Base-by-base conservation (phyloP, 2,113 vertebrate species). In the Halcyon senegalensis region DNA sequence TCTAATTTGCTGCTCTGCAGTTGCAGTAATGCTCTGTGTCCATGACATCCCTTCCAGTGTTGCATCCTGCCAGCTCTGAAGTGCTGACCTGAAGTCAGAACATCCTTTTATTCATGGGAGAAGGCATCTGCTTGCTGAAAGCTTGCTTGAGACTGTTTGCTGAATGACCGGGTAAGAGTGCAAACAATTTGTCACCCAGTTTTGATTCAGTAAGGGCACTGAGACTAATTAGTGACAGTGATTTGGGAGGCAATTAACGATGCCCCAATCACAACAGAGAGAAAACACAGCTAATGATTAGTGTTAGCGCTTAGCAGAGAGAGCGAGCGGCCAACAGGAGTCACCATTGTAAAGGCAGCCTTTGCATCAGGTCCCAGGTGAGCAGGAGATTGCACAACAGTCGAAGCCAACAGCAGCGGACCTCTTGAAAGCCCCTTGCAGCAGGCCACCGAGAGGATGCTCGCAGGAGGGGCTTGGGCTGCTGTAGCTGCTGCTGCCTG, bases 281-380 rank as follows among this genome's bases (percentile, higher is more conserved):
- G 37, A 46, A 73, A 58, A 6, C 48, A 62, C 28, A 1, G 7
- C 25, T 80, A 55, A 77, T 76, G 35, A 67, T 77, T 31, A 69
- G 33, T 18, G 53, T 77, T 70, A 48, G 33, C 1, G 35, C 55
- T 63, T 62, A 66, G 92, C 93, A 92, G 70, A 50, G 78, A 81
- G 59, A 66, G 60, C 31, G 35, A 48, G 72, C 4, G 64, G 79
- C 93, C 96, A 90, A 92, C 83, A 91, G 91, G 94, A 97, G 93
- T 96, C 96, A 94, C 87, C 89, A 44, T 95, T 96, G 96, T 82
- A 94, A 94, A 95, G 73, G 90, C 74, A 95, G 77, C 27, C 31
- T 18, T 63, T 8, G 73, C 28, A 31, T 55, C 62, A 53, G 81
- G 60, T 73, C 86, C 59, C 90, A 96, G 95, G 95, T 97, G 95